These are phyloP conservation scores for Crambe crambe DNA, from an alignment of 37 sponge, comb jelly and placozoan species.

Conservation along the genomic window DNA sequence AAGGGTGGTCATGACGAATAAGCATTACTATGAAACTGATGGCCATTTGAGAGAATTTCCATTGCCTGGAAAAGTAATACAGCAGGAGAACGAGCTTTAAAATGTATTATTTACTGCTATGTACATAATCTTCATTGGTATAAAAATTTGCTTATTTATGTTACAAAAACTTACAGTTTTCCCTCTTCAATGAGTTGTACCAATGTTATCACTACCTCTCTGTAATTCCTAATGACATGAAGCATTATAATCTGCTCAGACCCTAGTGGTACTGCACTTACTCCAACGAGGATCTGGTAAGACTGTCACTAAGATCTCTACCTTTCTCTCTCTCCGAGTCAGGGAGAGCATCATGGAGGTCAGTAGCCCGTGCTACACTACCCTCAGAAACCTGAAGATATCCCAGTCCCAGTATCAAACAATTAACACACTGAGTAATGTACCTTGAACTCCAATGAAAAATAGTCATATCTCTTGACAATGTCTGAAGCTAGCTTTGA, in stretches of 20 bases:
- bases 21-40: slow-evolving; percentile 53
- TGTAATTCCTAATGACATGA: slow-evolving; percentile 10
- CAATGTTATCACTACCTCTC: slow-evolving; percentile 14
- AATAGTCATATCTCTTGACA: slow-evolving; percentile 18
- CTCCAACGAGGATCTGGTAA: slow-evolving; percentile 1
- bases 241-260: neutral
- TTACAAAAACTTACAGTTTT: slow-evolving; percentile 52
- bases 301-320: neutral
- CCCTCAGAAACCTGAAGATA: slow-evolving; percentile 10
- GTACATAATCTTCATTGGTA: neutral
- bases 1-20: slow-evolving; percentile 57
- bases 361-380: slow-evolving; percentile 13
- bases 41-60: slow-evolving; percentile 61
- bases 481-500: neutral
- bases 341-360: neutral
- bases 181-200: slow-evolving; percentile 40
- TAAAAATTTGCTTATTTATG: neutral
- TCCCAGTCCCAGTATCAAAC: neutral
- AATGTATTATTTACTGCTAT: no score
- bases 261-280: neutral
- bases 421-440: neutral
- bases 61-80: no score
- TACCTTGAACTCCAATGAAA: slow-evolving; percentile 36
- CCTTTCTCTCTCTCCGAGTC: neutral
- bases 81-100: no score